Evolutionary conservation across 2,888 invertebrate genomes (phyloP).

Genomic region (Platypus cylindrus): DNA sequence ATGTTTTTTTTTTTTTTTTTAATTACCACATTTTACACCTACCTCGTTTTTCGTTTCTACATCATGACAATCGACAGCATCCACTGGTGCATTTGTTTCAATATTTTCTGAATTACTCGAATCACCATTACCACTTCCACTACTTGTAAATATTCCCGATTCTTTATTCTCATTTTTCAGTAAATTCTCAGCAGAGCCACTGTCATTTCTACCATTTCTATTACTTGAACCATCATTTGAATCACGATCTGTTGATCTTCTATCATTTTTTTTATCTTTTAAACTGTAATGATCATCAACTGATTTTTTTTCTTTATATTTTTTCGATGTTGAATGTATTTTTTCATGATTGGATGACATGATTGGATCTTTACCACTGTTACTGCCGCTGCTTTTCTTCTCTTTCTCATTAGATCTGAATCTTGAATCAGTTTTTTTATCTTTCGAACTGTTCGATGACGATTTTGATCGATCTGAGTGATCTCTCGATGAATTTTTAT

Average conservation of each 20-base stretch:
- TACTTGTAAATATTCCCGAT: conserved; percentile 8
- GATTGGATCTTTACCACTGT: conserved; percentile 7
- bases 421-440: conserved; percentile 12
- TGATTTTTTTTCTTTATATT: conserved; percentile 25
- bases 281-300: conserved; percentile 63
- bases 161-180: conserved; percentile 9
- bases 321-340: conserved; percentile 8
- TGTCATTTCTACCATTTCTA: conserved; percentile 31
- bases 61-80: conserved; percentile 8
- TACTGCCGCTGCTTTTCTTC: conserved; percentile 9
- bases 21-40: not conserved
- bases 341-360: conserved; percentile 7
- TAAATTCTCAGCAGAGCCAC: conserved; percentile 11
- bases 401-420: conserved; percentile 16
- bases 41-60: conserved; percentile 17
- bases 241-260: conserved; percentile 66
- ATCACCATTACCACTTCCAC: conserved; percentile 28
- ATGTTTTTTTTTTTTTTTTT: not conserved
- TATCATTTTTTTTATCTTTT: conserved; percentile 48
- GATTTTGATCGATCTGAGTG: conserved; percentile 14
- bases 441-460: conserved; percentile 12
- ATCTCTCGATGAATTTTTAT: conserved; percentile 19
- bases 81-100: conserved; percentile 13
- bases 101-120: conserved; percentile 29
- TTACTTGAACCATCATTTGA: conserved; percentile 60